Conservation (phyloP, 2,113 vertebrate genomes). For the Salminus brasiliensis region DNA sequence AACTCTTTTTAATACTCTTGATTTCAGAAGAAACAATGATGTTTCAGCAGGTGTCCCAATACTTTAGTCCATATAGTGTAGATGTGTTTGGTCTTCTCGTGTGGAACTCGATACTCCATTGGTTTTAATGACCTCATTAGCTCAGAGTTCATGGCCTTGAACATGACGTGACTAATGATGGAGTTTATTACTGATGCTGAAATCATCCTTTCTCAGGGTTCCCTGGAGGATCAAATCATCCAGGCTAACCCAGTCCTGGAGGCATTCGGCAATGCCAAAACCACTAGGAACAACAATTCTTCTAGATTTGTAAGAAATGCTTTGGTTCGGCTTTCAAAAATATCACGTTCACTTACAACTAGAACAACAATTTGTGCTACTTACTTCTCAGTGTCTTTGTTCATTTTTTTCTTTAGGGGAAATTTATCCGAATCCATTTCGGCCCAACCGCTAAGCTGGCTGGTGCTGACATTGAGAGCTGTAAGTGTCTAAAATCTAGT, state of each 20-base stretch:
- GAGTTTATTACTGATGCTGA: not conserved
- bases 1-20: too few species aligned
- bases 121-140: slow-evolving; percentile 4
- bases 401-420: slow-evolving; percentile 75
- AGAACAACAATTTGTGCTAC: not conserved
- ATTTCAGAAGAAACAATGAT: too few species aligned
- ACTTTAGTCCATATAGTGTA: too few species aligned
- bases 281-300: slow-evolving; percentile 85
- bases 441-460: slow-evolving; percentile 84
- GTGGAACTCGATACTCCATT: slow-evolving; percentile 13
- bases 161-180: not conserved
- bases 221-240: slow-evolving; percentile 84
- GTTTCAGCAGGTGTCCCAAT: too few species aligned
- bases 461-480: slow-evolving; percentile 84
- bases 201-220: not conserved
- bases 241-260: slow-evolving; percentile 80
- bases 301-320: slow-evolving; percentile 77
- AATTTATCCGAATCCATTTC: slow-evolving; percentile 88
- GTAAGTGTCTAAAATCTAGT: slow-evolving; percentile 68
- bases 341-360: not conserved
- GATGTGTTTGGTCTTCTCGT: slow-evolving; percentile 19
- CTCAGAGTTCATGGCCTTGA: not conserved
- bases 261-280: slow-evolving; percentile 84
- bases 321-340: not conserved
- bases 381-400: slow-evolving; percentile 9